Percentiles rank a stretch among this genome's conserved stretches.
Conservation (phyloP, 2,888 invertebrate species). For the Caenorhabditis becei region DNA sequence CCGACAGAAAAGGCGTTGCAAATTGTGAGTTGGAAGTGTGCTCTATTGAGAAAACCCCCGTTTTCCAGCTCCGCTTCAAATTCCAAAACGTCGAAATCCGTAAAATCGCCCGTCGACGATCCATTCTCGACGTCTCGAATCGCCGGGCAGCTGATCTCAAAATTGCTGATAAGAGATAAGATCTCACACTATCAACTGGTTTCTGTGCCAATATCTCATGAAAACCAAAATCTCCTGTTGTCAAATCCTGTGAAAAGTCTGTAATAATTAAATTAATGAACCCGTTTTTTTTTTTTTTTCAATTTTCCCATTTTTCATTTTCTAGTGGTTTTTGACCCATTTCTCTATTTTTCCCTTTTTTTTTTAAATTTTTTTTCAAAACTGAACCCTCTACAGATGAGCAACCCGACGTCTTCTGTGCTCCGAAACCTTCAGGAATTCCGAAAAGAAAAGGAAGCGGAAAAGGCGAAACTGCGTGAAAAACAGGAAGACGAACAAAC, state of each 20-base stretch:
- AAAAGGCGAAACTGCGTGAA: conserved; percentile 24
- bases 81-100: conserved; percentile 11
- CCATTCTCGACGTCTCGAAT: background rate
- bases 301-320: background rate
- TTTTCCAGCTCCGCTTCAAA: conserved; percentile 22
- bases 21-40: conserved; percentile 38
- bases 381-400: conserved; percentile 1
- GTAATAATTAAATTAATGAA: background rate
- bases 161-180: no score
- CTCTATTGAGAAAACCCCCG: background rate
- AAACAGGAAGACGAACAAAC: conserved; percentile 11
- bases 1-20: background rate
- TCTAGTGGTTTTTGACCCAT: background rate
- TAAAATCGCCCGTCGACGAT: background rate
- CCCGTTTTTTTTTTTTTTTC: background rate
- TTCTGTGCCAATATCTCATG: background rate
- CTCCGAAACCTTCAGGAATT: conserved; percentile 49
- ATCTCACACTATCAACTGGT: background rate
- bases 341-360: background rate
- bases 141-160: background rate
- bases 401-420: conserved; percentile 17
- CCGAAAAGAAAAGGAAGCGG: conserved; percentile 38
- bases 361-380: background rate
- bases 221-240: background rate
- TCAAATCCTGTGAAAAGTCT: background rate